These are phyloP conservation scores for Eptesicus fuscus DNA, from an alignment of 2,113 vertebrate species.

Conservation along the genomic window DNA sequence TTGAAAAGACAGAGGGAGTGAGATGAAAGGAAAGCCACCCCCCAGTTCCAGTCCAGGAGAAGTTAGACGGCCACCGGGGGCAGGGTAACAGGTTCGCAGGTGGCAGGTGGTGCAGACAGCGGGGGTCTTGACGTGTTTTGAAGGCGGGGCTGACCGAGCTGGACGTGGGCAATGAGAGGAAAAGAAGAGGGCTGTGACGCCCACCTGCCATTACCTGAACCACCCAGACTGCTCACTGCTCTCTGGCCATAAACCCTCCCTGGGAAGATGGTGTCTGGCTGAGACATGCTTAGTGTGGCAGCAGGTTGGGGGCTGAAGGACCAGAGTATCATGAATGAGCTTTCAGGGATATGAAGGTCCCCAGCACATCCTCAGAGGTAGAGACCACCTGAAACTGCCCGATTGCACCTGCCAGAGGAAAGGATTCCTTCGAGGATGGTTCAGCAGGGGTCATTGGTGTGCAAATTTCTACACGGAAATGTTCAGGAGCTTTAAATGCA, in stretches of 20 bases:
- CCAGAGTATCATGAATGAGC: not conserved
- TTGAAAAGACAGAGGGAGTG: not conserved
- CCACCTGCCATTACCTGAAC: not conserved
- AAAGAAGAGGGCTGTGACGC: not conserved
- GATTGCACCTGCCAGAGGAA: not conserved
- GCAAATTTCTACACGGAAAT: not conserved
- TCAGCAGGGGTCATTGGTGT: not conserved
- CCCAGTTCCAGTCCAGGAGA: not conserved
- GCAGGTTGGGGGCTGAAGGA: not conserved
- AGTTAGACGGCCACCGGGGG: not conserved
- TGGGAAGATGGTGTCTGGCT: not conserved
- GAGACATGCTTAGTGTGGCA: not conserved
- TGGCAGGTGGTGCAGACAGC: not conserved
- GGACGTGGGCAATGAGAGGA: not conserved
- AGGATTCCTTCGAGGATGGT: not conserved
- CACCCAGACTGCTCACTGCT: not conserved
- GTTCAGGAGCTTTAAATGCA: not conserved
- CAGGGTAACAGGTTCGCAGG: not conserved
- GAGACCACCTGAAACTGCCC: no score
- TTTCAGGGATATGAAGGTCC: not conserved
- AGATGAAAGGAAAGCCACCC: not conserved
- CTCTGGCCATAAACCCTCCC: not conserved
- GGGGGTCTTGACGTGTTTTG: no score
- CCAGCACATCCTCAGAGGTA: not conserved
- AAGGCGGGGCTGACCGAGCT: not conserved